Base-by-base conservation (phyloP, 2,888 invertebrate genomes). In the Troides helena region DNA sequence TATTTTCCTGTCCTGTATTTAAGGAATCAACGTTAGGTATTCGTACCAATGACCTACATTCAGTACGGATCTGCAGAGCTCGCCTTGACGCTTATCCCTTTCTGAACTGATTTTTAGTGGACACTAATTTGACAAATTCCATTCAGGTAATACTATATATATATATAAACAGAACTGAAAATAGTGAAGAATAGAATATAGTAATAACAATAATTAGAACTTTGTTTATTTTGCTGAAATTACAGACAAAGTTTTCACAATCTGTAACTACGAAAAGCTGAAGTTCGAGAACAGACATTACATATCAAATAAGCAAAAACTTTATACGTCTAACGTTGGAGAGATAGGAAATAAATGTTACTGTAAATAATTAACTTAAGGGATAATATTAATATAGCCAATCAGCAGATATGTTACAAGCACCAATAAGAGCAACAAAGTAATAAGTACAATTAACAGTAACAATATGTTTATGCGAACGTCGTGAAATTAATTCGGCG, bases 401-500 rank as follows among this genome's bases (percentile, higher is more conserved):
- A 56, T 64, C 18, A 60, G 67, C 60, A 25, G n/a, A 61, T 57
- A 21, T 46, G 50, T 57, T 57, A 61, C 21, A 60, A 39, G 53
- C 39, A 3, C 59, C 43, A 60, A 67, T 64, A 56, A 60, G n/a
- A 62, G n/a, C 18, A 53, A 53, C 59, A 53, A 70, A 70, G 62
- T 70, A 64, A 67, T 70, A 69, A 58, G 67, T 59, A 72, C 74
- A 74, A 78, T 77, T 77, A 79, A 72, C 71, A 70, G 72, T 73
- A 71, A 75, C 71, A 68, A 53, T 71, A 73, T 73, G 73, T 72
- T 76, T 72, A 72, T 46, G 73, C 73, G 74, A 76, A 75, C 75
- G 74, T 72, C 72, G 71, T 68, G 72, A 72, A 71, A 74, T 74
- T 78, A 76, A 77, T 77, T 74, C 72, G 71, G 74, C 69, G 72